Evolutionary conservation across 2,113 vertebrate genomes (phyloP).

Genomic region (Anseranas semipalmata): DNA sequence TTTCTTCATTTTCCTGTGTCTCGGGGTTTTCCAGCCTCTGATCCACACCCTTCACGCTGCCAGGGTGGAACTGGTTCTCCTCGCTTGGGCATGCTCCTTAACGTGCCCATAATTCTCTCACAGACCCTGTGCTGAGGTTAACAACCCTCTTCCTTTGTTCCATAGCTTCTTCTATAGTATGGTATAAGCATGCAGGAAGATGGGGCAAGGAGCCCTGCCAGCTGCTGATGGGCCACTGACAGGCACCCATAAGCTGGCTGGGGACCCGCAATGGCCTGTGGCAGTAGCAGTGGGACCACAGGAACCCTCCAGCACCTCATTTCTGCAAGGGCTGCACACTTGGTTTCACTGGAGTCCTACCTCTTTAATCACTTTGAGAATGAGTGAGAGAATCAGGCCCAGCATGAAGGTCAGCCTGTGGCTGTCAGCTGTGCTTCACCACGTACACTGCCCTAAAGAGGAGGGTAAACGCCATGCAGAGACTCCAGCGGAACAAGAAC

Average conservation of each 20-base stretch:
- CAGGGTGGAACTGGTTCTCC: background rate
- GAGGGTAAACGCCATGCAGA: background rate
- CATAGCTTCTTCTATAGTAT: background rate
- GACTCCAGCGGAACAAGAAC: background rate
- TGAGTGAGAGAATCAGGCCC: background rate
- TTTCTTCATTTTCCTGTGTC: slow-evolving; percentile 1
- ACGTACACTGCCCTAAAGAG: background rate
- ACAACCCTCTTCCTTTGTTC: background rate
- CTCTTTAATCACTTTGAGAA: background rate
- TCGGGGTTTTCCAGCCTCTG: slow-evolving; percentile 34
- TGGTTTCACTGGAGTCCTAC: background rate
- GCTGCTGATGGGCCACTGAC: background rate
- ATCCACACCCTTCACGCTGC: background rate
- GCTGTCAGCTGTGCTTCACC: background rate
- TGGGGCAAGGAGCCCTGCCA: background rate
- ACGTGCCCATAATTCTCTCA: background rate
- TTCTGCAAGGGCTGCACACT: rapidly evolving
- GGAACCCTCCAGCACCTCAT: background rate
- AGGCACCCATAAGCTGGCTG: background rate
- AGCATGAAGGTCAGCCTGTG: background rate
- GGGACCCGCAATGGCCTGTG: background rate
- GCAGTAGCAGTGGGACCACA: background rate
- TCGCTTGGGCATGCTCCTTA: background rate
- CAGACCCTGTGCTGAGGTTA: background rate
- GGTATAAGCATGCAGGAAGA: background rate